A percentile compares a stretch with the other conserved stretches of the same genome.
Evolutionary conservation across 2,113 vertebrate species (phyloP).

Genomic region (Cnemophilus loriae): DNA sequence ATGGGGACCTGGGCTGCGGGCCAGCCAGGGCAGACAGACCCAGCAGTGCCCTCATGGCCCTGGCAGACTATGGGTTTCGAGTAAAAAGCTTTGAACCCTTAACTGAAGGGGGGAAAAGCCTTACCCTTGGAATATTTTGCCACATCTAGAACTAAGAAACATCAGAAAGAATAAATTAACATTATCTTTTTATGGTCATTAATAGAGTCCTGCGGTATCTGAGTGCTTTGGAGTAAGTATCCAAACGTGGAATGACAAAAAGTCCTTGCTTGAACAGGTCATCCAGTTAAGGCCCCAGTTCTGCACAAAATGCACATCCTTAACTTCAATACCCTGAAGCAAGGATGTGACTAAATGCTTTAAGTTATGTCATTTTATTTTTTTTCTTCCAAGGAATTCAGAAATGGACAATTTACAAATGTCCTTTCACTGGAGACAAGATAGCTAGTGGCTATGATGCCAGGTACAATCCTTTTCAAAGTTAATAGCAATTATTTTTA

Average conservation of each 20-base stretch:
- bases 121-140: background rate
- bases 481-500: conserved; percentile 52
- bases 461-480: background rate
- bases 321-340: background rate
- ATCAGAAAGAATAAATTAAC: background rate
- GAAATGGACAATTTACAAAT: background rate
- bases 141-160: background rate
- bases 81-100: background rate
- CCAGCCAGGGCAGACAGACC: background rate
- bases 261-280: background rate
- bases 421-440: conserved; percentile 6
- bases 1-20: background rate
- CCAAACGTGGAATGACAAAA: background rate
- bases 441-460: background rate
- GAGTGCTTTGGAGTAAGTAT: background rate
- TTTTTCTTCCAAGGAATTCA: background rate
- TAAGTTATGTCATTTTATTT: background rate
- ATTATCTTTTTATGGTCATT: background rate
- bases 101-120: background rate
- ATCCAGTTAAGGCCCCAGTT: background rate
- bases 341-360: background rate
- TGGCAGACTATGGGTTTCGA: background rate
- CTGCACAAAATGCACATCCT: background rate
- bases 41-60: background rate
- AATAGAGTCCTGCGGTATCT: background rate